Conservation (phyloP, 2,888 invertebrate genomes). For the Hedychridium roseum region DNA sequence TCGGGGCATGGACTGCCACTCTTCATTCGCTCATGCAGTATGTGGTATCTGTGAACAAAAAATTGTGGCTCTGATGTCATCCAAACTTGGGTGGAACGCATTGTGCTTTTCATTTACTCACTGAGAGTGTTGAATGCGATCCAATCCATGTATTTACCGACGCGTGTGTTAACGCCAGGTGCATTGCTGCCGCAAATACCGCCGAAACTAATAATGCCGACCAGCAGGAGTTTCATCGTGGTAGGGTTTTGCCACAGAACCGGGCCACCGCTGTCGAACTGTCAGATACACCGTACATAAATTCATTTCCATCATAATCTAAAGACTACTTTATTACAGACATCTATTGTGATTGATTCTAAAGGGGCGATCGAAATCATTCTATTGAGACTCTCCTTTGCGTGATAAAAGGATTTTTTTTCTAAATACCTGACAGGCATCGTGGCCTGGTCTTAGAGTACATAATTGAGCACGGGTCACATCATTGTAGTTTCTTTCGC, state of each 20-base stretch:
- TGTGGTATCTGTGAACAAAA: slow-evolving; percentile 25
- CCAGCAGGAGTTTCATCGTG: slow-evolving; percentile 36
- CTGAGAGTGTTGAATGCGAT: slow-evolving; percentile 58
- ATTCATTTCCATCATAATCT: slow-evolving; percentile 4
- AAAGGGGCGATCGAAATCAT: no score
- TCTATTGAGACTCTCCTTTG: no score
- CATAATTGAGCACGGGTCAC: slow-evolving; percentile 62
- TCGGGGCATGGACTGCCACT: no score
- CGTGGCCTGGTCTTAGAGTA: slow-evolving; percentile 66
- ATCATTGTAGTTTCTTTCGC: slow-evolving; percentile 49
- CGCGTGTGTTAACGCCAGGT: slow-evolving; percentile 69
- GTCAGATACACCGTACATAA: slow-evolving; percentile 10
- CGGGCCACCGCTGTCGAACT: slow-evolving; percentile 68
- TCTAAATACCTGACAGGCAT: slow-evolving; percentile 69
- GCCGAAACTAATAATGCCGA: slow-evolving; percentile 70
- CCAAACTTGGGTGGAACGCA: no score
- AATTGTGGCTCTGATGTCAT: no score
- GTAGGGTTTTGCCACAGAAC: slow-evolving; percentile 65
- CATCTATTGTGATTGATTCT: no score
- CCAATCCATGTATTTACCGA: slow-evolving; percentile 68
- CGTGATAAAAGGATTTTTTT: no score
- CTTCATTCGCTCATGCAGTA: slow-evolving; percentile 39
- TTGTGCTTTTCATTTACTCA: slow-evolving; percentile 11
- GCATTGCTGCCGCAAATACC: slow-evolving; percentile 64
- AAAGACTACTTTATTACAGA: background rate